Evolutionary conservation across 2,113 vertebrate genomes (phyloP).

Genomic region (Lophotis ruficrista): DNA sequence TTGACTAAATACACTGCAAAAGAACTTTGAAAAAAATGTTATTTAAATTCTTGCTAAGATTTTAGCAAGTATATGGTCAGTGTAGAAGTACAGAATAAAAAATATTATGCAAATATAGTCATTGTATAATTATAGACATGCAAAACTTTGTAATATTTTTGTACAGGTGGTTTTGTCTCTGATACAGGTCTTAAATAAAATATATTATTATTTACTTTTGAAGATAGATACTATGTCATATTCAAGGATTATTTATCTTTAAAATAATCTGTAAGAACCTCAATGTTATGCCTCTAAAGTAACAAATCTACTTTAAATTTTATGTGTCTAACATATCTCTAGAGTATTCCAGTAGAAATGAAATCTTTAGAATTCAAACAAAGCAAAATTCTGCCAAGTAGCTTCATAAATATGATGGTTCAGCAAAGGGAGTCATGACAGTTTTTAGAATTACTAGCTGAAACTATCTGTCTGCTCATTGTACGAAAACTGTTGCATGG

Average conservation of each 20-base stretch:
- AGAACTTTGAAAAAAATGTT: not conserved
- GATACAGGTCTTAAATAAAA: not conserved
- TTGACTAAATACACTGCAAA: not conserved
- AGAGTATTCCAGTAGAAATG: not conserved
- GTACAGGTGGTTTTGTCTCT: not conserved
- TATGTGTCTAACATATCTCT: not conserved
- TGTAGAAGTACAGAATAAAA: not conserved
- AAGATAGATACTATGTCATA: not conserved
- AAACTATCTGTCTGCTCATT: not conserved
- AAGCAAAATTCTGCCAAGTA: not conserved
- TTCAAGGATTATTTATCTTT: not conserved
- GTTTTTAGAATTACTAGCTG: not conserved
- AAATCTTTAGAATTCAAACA: not conserved
- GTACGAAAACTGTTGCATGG: not conserved
- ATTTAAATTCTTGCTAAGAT: not conserved
- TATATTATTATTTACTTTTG: not conserved
- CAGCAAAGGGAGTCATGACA: not conserved
- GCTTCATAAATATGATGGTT: not conserved
- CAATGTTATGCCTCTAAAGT: not conserved
- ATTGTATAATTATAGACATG: not conserved
- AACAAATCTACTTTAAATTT: not conserved
- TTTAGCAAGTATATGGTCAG: not conserved
- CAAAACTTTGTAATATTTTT: not conserved
- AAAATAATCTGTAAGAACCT: not conserved
- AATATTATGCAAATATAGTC: rapidly evolving